Base-by-base conservation (phyloP, 2,113 vertebrate genomes). In the Trogon surrucura region DNA sequence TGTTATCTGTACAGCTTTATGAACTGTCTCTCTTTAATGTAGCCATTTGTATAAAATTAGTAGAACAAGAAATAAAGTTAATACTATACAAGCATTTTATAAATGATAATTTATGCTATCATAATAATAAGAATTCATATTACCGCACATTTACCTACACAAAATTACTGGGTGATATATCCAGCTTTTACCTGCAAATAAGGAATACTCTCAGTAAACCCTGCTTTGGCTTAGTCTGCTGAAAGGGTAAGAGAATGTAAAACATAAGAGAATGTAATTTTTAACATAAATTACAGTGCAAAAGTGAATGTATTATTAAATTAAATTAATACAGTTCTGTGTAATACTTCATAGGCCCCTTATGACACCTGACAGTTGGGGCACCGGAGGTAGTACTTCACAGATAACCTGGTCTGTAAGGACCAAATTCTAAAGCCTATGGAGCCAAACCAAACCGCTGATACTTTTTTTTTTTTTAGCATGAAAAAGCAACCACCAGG, bases 311-410 rank as follows among this genome's bases (percentile, higher is more conserved):
- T 45, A 45, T 54, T 75, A 36, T 50, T 25, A 81, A 56, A 48
- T 51, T 51, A 18, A 30, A 48, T 81, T 53, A 71, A 77, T 54
- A 71, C 7, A 61, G 22, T 32, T 80, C 25, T 14, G 13, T 15
- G 15, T 14, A 54, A 51, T 22, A 54, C 25, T 51, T 65, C 73
- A 62, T 45, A 89, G 53, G 25, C 7, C 17, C 29, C 34, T 83
- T 58, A 54, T 0, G 0, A 64, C 45, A 60, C 73, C 36, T 2
- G 1, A 47, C 20, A 62, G 19, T 29, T 61, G 27, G 44, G 20
- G 34, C 1, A 0, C 11, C 48, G 71, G 22, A 44, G 19, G 13
- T 56, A 45, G 11, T 21, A 38, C 15, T 61, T 80, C 45, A 64
- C 22, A 27, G 70, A 88, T 57, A 10, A 69, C 19, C 23, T 1